Conservation (phyloP, 2,888 invertebrate species). For the Oithona nana region DNA sequence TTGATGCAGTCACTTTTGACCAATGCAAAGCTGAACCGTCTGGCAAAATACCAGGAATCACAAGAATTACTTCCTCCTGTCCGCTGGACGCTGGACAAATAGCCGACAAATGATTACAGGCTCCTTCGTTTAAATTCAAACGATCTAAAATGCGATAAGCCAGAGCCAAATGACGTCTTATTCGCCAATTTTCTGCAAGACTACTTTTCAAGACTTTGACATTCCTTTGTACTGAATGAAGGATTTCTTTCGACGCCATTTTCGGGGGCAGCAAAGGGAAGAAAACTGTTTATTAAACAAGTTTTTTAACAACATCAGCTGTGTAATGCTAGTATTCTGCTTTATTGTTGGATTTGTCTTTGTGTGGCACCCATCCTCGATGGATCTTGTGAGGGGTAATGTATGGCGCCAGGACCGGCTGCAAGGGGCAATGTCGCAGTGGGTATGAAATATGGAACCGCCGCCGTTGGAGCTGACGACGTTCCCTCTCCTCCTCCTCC, state of each 20-base stretch:
- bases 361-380: conserved; percentile 53
- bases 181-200: background rate
- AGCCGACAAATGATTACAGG: background rate
- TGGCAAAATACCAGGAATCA: background rate
- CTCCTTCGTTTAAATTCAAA: background rate
- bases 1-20: background rate
- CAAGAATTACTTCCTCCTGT: background rate
- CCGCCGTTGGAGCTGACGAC: background rate
- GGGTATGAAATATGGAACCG: background rate
- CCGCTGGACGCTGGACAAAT: background rate
- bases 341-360: background rate
- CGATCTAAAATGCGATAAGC: background rate
- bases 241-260: too few species aligned
- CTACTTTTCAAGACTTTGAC: too few species aligned
- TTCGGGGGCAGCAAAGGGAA: too few species aligned
- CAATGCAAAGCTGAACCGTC: background rate
- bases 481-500: conserved; percentile 17
- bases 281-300: too few species aligned
- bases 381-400: conserved; percentile 97
- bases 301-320: too few species aligned
- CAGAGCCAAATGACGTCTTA: background rate
- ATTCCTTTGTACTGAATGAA: too few species aligned
- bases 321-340: too few species aligned
- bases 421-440: conserved; percentile 28
- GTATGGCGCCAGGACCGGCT: conserved; percentile 38